These are phyloP conservation scores for Actinernus sp. DNA, from an alignment of 92 coral and sea anemone species.

Conservation along the genomic window DNA sequence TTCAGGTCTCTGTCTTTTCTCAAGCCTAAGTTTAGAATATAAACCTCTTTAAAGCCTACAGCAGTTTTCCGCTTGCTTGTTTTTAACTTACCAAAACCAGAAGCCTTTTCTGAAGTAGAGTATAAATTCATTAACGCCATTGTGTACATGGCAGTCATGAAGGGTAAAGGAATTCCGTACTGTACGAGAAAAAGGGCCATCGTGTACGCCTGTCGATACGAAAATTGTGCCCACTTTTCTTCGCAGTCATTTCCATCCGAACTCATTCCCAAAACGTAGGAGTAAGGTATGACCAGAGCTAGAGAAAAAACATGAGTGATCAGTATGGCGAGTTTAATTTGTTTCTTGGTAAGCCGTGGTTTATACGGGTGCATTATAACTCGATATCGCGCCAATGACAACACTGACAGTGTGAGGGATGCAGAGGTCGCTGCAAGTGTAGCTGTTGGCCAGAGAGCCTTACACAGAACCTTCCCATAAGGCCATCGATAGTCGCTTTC, in stretches of 20 bases:
- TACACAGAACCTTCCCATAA: constrained; percentile 70
- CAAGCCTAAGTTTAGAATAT: neutral
- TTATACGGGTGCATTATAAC: constrained; percentile 79
- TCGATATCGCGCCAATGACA: constrained; percentile 81
- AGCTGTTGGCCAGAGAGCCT: constrained; percentile 72
- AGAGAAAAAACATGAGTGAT: constrained; percentile 42
- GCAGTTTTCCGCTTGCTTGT: neutral
- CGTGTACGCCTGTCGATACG: constrained; percentile 69
- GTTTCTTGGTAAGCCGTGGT: constrained; percentile 59
- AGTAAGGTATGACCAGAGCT: constrained; percentile 59
- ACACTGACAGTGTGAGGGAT: constrained; percentile 73
- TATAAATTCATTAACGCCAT: constrained; percentile 54
- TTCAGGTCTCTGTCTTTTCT: constrained; percentile 25
- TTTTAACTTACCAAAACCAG: neutral
- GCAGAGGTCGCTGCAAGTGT: constrained; percentile 75
- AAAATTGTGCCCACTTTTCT: constrained; percentile 75
- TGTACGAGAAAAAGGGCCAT: constrained; percentile 63
- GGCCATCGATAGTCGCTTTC: constrained; percentile 62
- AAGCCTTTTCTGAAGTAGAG: neutral
- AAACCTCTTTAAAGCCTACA: neutral
- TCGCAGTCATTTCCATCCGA: constrained; percentile 16
- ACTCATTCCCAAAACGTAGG: constrained; percentile 35
- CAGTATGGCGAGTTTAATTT: constrained; percentile 36
- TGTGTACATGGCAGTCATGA: constrained; percentile 71
- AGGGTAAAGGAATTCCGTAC: constrained; percentile 66